phyloP scores from a whole-genome alignment of 2,797 vertebrate species.

The Odontamblyopus rebecca region DNA sequence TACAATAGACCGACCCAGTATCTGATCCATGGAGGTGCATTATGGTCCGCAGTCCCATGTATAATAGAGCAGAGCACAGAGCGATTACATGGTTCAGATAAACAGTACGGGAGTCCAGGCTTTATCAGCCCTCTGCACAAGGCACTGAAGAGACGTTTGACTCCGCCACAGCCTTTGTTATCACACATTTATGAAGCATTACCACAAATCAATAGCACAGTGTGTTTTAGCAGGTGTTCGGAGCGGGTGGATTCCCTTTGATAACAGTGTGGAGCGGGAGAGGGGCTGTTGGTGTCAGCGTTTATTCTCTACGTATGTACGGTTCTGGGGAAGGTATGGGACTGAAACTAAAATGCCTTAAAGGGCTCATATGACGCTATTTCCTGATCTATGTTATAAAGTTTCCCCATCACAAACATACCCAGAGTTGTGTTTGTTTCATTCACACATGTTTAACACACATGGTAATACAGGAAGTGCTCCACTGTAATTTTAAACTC shows the following conservation, averaged over 20 bases:
- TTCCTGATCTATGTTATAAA: too few species aligned
- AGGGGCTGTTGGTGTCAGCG: background rate
- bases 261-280: background rate
- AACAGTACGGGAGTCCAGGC: slow-evolving; percentile 28
- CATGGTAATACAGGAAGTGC: too few species aligned
- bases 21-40: slow-evolving; percentile 20
- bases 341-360: too few species aligned
- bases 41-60: background rate
- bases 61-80: background rate
- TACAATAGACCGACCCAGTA: slow-evolving; percentile 1
- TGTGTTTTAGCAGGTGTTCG: slow-evolving; percentile 5
- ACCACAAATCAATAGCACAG: slow-evolving; percentile 25
- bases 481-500: too few species aligned
- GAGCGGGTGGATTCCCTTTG: slow-evolving; percentile 12
- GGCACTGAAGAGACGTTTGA: slow-evolving; percentile 10
- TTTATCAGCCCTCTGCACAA: slow-evolving; percentile 25
- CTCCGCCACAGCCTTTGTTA: slow-evolving; percentile 13
- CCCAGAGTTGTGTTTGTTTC: too few species aligned
- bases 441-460: too few species aligned
- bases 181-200: slow-evolving; percentile 25
- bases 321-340: too few species aligned
- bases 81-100: slow-evolving; percentile 6
- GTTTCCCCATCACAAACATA: too few species aligned
- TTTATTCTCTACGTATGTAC: background rate
- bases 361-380: too few species aligned